These are phyloP conservation scores for Drepana falcataria DNA, from an alignment of 2,888 invertebrate genomes.

Conservation along the genomic window DNA sequence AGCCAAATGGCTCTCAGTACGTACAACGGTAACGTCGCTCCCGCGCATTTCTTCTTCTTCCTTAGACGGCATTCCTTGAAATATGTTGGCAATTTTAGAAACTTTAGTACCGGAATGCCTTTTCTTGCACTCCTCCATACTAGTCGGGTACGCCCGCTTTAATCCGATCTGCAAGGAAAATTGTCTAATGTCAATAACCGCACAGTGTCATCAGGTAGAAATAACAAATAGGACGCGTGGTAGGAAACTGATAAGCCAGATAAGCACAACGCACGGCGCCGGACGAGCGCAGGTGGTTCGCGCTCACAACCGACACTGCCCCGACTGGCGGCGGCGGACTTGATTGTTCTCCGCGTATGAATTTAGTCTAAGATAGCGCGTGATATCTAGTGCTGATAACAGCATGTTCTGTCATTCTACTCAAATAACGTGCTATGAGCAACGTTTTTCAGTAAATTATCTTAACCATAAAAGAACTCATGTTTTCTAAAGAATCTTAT, in stretches of 20 bases:
- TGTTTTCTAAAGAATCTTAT: not conserved
- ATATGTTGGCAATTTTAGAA: constrained; percentile 94
- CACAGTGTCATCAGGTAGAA: constrained; percentile 25
- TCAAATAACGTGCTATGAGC: not conserved
- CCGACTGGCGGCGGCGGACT: constrained; percentile 43
- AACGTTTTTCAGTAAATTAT: not conserved
- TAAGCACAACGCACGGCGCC: constrained; percentile 41
- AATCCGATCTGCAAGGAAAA: constrained; percentile 70
- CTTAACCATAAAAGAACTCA: not conserved
- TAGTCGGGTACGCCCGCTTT: constrained; percentile 74
- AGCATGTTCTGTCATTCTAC: constrained; percentile 17
- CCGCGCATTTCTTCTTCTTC: constrained; percentile 75
- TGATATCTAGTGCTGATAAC: constrained; percentile 65
- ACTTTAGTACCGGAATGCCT: constrained; percentile 87
- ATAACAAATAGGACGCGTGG: constrained; percentile 44
- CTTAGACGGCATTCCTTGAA: constrained; percentile 85
- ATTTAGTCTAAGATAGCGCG: constrained; percentile 68
- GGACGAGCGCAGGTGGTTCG: constrained; percentile 50
- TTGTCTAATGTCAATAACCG: constrained; percentile 37
- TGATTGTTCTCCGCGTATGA: constrained; percentile 58
- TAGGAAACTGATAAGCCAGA: constrained; percentile 53
- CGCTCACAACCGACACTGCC: constrained; percentile 50
- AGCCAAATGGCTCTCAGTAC: constrained; percentile 94
- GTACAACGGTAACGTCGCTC: constrained; percentile 84
- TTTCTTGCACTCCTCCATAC: constrained; percentile 83